Evolutionary conservation across 2,888 invertebrate species (phyloP), one percentile per base, ranked within the genome.

Genomic region (Drosophila recens): DNA sequence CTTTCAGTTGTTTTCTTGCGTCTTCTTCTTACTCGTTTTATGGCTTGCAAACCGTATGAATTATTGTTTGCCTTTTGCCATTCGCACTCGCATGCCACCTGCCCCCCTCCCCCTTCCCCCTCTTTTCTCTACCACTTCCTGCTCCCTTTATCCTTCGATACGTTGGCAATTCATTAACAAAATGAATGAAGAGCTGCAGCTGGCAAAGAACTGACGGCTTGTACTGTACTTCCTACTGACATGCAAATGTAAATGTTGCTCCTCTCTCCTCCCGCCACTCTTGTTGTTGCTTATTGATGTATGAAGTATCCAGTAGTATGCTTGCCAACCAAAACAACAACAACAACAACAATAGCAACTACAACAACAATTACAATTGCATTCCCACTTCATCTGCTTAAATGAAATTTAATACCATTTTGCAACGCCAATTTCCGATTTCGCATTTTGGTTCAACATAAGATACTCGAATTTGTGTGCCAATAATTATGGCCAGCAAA

Each of bases 111-210:
- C 5, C 11, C 8, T 20, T n/a, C 11, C 11, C 33, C 11, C n/a
- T n/a, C n/a, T n/a, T n/a, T n/a, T n/a, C n/a, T 11, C 20, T 2
- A 3, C 43, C 11, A 3, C 42, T 53, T 23, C 6, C 38, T 45
- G 20, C 27, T 17, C 20, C 27, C 13, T 20, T 34, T 23, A 23
- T n/a, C 46, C 57, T 38, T 48, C 57, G 57, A 17, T 58, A 42
- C 49, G 46, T 54, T 53, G 72, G 83, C 86, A 83, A 84, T 84
- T 84, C 83, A 85, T 84, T 84, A 85, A 85, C 78, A 80, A 85
- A 84, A 85, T 81, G 86, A 80, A 81, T 80, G 86, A 78, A 63
- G 65, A 33, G 48, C 69, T 69, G 75, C 74, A 74, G 67, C 79
- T 77, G 82, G 69, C 79, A 75, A 69, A 69, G 40, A 69, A 63